A percentile compares a stretch with the other conserved stretches of the same genome.
phyloP scores from a whole-genome alignment of 2,888 invertebrate species.

The Zelleria hepariella region DNA sequence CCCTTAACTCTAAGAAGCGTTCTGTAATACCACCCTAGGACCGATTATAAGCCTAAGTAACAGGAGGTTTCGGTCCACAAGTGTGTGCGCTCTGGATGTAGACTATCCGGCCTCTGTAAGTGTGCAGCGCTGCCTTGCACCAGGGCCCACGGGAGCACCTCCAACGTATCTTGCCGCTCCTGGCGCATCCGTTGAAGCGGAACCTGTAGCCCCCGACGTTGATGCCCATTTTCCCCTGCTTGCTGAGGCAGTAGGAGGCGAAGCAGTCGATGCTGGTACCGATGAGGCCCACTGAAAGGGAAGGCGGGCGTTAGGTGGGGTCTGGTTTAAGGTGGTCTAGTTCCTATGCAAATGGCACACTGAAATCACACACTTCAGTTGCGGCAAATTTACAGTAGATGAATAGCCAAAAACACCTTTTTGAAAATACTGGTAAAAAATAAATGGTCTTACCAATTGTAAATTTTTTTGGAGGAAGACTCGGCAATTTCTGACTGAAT shows the following conservation, averaged over 20 bases:
- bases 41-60: not conserved
- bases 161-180: conserved; percentile 64
- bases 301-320: conserved; percentile 16
- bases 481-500: no score
- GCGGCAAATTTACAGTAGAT: no score
- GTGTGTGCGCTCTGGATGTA: conserved; percentile 62
- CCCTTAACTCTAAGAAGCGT: no score
- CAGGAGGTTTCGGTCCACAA: conserved; percentile 58
- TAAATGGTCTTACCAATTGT: no score
- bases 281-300: conserved; percentile 48
- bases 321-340: not conserved
- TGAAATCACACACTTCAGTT: no score
- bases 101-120: conserved; percentile 56
- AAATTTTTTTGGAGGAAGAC: no score
- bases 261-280: conserved; percentile 54
- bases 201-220: conserved; percentile 62
- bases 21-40: no score
- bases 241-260: conserved; percentile 64
- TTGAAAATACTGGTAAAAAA: no score
- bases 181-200: conserved; percentile 60
- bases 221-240: conserved; percentile 67
- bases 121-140: conserved; percentile 64
- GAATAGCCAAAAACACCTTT: no score
- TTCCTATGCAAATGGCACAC: no score
- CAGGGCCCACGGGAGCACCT: conserved; percentile 60